Base-by-base conservation (phyloP, 2,797 vertebrate genomes). In the Diglossa cyanea region DNA sequence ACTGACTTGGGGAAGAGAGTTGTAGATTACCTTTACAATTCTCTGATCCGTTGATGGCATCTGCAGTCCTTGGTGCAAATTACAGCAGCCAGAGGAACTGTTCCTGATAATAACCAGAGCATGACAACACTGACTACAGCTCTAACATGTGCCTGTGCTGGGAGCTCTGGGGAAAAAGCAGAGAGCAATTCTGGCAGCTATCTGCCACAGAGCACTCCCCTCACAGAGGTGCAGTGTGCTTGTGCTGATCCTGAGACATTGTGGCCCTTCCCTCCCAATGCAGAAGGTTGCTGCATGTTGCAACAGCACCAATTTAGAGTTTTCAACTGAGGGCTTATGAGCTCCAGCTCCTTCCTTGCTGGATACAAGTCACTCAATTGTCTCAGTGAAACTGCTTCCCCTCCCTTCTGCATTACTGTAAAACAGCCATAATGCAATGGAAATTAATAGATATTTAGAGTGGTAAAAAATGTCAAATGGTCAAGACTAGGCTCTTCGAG, bases 91-190 rank as follows among this genome's bases (percentile, higher is more conserved):
- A 48, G 75, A 80, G 84, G 78, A 95, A 19, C 84, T 86, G 87
- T 13, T 94, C 79, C 82, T 86, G 82, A 90, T 91, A 75, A 91
- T 84, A 90, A 92, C 62, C 91, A 90, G 91, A 96, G 95, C 91
- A 66, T 87, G 93, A 84, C 66, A 75, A 42, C 48, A 17, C 72
- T 51, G 50, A 68, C 67, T 72, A 13, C 39, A 57, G 80, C 62
- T 84, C 62, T 23, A 40, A 35, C 28, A 71, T 0, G 0, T 55
- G 50, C 13, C 66, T 25, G 1, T 31, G 78, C 57, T 55, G 47
- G 61, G 47, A 85, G 80, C 67, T 90, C 40, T 53, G 57, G 39
- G 54, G 50, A 9, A 14, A 81, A 77, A 58, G 68, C 65, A 61
- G 42, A 33, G 54, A 75, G 65, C 39, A 65, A 20, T 55, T 86